Evolutionary conservation across 1,140 invertebrate species (phyloP), one percentile per base, ranked within the genome.

Genomic region (Apis dorsata): DNA sequence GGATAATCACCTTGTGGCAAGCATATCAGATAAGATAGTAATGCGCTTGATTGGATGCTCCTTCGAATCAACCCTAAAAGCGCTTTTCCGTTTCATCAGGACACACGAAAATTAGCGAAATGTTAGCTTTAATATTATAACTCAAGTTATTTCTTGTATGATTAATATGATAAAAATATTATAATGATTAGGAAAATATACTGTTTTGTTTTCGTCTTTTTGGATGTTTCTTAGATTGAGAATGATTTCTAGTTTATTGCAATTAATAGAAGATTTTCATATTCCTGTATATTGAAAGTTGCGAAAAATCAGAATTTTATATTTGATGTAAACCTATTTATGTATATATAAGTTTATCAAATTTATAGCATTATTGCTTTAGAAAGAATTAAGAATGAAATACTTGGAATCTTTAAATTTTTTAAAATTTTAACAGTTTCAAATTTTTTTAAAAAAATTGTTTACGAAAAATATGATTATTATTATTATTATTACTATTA

Each of bases 1-100:
- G 89, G 85, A 80, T 90, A 92, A 92, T 85, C 84, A 90, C 88
- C 87, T 88, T 83, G 77, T 81, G 70, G 87, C 86, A 63, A 85
- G 83, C 80, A 74, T 28, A 70, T 68, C 79, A 81, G 84, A 89
- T 85, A 86, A 90, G 89, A 89, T 88, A 89, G 88, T 89, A 91
- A 91, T 90, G 90, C 86, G 86, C 86, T 83, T 86, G 86, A 88
- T 89, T 86, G 89, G 91, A 91, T 92, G 91, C 90, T 92, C 91
- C 88, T 92, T 91, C 83, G 85, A 87, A 86, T 70, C 86, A 70
- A 74, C 85, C 84, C 86, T 92, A 91, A 92, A 91, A 85, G 89
- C 84, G 88, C 90, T 91, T 92, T 91, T 91, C 91, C 91, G 91
- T 90, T 92, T 73, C 85, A 88, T 87, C 88, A 90, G 88, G 87